Evolutionary conservation across 2,888 invertebrate species (phyloP), one percentile per base, ranked within the genome.

Genomic region (Parnassius smintheus): DNA sequence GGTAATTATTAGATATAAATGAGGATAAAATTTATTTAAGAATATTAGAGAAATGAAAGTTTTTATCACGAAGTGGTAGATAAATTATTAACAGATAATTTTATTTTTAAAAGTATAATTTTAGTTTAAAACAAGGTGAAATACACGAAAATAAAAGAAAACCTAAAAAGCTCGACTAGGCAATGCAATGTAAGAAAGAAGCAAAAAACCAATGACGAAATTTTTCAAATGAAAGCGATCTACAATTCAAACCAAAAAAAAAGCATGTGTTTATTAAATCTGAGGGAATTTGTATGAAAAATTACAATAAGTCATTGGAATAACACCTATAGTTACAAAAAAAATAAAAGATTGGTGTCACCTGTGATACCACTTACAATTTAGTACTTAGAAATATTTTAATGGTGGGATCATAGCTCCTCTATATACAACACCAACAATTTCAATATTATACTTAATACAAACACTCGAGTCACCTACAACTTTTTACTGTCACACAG

Each of bases 391-490:
- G 82, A 88, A 83, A 86, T 89, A 90, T 86, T 90, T 82, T 81
- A 85, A 90, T 91, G 91, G 91, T 91, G 91, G 91, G 91, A 90
- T 91, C 86, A 84, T 86, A 91, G 83, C 84, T 91, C 86, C 85
- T 87, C 84, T 91, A 91, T 90, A 85, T 90, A 91, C 88, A 90
- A 86, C 86, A 88, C 89, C 88, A 82, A 88, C 87, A 83, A 83
- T 83, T 87, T 85, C 78, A 85, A 82, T 86, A 87, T 82, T 86
- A 87, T 82, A 88, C 85, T 86, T 83, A 85, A 84, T 76, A 86
- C 86, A 86, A 88, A 88, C 89, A 87, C 85, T 87, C 88, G 84
- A 88, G 86, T 88, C 86, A 76, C 87, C 88, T 88, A 89, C 83
- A 75, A 74, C 81, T 72, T 77, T 78, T 80, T 80, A 73, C 69